phyloP scores from a whole-genome alignment of 1,140 invertebrate genomes.

The Apis laboriosa region DNA sequence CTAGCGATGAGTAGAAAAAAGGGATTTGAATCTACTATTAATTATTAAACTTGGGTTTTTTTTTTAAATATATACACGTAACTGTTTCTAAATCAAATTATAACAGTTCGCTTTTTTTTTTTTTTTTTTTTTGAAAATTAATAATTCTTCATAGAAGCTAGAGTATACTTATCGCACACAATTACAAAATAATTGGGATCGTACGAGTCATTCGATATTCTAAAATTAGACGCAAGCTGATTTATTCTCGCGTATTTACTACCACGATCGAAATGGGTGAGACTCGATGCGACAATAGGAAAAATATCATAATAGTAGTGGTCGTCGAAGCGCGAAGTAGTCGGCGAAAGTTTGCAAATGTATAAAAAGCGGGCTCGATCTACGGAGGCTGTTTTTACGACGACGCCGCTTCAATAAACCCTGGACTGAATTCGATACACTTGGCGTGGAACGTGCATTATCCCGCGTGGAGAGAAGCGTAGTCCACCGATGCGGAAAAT shows the following conservation, averaged over 20 bases:
- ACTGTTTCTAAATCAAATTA: too few relatives aligned
- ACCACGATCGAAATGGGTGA: background rate
- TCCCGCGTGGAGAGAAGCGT: background rate
- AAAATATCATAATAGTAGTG: background rate
- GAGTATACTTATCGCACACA: too few relatives aligned
- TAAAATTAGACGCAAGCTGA: background rate
- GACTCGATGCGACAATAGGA: background rate
- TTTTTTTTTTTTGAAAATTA: too few relatives aligned
- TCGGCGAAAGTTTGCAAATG: conserved; percentile 6
- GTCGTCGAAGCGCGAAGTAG: background rate
- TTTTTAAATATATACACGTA: too few relatives aligned
- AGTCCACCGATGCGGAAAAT: conserved; percentile 39
- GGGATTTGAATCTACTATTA: too few relatives aligned
- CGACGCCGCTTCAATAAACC: conserved; percentile 6
- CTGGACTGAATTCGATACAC: conserved; percentile 21
- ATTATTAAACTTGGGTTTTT: too few relatives aligned
- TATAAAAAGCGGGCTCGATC: conserved; percentile 13
- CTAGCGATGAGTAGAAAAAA: too few relatives aligned
- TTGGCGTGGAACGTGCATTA: conserved; percentile 27
- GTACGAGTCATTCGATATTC: background rate
- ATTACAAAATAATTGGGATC: background rate
- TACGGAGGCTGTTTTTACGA: conserved; percentile 24
- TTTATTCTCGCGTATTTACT: background rate
- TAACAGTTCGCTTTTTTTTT: too few relatives aligned
- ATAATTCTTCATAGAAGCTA: too few relatives aligned